Percentiles rank a stretch among this genome's conserved stretches.
Evolutionary conservation across 2,797 vertebrate genomes (phyloP).

Genomic region (Sphenodon punctatus): DNA sequence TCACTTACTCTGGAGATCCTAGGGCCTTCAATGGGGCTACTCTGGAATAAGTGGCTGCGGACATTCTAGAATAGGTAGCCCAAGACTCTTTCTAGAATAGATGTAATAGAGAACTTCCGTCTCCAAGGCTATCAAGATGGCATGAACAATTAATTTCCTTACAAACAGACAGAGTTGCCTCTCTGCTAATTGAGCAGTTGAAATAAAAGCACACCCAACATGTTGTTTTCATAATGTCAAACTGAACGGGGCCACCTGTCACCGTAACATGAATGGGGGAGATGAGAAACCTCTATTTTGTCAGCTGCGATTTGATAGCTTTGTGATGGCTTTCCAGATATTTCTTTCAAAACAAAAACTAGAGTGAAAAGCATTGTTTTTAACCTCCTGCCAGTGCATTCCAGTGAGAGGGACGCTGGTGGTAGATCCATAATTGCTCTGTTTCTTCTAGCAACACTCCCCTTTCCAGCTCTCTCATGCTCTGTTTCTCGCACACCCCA

Average conservation of each 20-base stretch:
- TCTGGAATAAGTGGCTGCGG: no score
- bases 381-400: no score
- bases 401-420: not conserved
- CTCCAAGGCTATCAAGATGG: not conserved
- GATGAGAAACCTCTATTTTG: not conserved
- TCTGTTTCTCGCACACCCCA: not conserved
- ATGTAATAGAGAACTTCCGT: not conserved
- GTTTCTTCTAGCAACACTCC: not conserved
- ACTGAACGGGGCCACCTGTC: not conserved
- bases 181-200: not conserved
- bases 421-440: not conserved
- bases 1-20: no score
- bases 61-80: no score
- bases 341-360: not conserved
- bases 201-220: not conserved
- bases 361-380: not conserved
- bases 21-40: no score
- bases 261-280: not conserved
- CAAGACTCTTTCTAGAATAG: no score
- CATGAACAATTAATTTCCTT: not conserved
- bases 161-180: slow-evolving; percentile 2
- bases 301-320: not conserved
- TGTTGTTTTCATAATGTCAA: not conserved
- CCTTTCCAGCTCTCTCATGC: not conserved
- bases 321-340: not conserved